These are phyloP conservation scores for Pipistrellus pipistrellus DNA, from an alignment of 2,797 vertebrate genomes.

Conservation along the genomic window DNA sequence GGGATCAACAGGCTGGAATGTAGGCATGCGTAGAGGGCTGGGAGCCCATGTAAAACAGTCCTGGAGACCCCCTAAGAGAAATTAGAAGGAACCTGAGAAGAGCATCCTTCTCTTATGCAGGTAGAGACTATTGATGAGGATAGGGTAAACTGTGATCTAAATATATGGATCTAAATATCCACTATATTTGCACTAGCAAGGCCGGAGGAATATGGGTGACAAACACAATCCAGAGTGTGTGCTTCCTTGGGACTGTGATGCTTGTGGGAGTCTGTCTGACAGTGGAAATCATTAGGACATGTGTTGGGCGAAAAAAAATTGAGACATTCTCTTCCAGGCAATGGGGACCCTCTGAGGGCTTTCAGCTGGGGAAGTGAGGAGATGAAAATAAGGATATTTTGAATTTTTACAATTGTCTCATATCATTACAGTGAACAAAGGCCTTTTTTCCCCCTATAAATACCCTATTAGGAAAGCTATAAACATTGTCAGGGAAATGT, in stretches of 20 bases:
- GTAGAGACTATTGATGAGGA: neutral
- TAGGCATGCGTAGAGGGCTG: neutral
- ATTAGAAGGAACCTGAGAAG: conserved; percentile 39
- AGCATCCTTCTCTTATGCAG: neutral
- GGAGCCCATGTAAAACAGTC: neutral
- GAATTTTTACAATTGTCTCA: conserved; percentile 44
- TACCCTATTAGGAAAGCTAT: conserved; percentile 57
- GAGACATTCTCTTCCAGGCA: neutral
- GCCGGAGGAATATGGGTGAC: neutral
- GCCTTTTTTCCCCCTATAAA: conserved; percentile 59
- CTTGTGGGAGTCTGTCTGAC: neutral
- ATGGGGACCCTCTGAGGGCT: neutral
- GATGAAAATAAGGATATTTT: conserved; percentile 1
- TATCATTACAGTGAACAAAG: conserved; percentile 46
- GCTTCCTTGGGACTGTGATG: neutral
- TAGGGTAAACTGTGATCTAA: neutral
- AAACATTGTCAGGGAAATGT: conserved; percentile 55
- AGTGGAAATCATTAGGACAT: neutral
- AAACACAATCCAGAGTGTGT: neutral
- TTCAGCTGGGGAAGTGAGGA: neutral
- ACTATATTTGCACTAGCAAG: neutral
- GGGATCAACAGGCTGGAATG: neutral
- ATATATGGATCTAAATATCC: too few species aligned
- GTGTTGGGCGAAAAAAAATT: neutral
- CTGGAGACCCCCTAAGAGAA: neutral